Conservation (phyloP, 2,888 invertebrate species). For the Sympetrum striolatum region DNA sequence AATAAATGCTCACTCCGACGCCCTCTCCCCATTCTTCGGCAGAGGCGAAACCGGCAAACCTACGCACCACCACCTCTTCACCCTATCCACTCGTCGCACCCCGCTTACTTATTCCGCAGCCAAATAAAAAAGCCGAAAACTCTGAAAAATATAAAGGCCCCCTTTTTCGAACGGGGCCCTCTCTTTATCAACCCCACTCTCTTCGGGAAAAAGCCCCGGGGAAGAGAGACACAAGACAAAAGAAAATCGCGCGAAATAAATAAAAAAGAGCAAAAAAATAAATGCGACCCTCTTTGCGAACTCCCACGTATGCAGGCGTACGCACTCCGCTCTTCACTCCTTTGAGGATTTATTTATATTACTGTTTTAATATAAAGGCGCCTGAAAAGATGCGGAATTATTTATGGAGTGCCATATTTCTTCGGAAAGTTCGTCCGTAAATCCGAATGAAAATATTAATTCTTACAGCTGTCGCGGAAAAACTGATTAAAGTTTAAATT, state of each 20-base stretch:
- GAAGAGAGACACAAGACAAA: not conserved
- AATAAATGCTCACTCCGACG: not conserved
- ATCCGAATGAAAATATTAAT: no score
- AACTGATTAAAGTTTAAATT: no score
- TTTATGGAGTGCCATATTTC: no score
- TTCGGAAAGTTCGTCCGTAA: no score
- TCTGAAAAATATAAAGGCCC: conserved; percentile 1
- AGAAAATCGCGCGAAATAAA: not conserved
- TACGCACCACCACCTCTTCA: not conserved
- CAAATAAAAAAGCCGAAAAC: not conserved
- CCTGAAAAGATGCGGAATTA: no score
- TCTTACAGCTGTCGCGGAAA: no score
- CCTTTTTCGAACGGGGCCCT: not conserved
- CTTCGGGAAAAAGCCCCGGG: not conserved
- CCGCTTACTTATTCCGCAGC: not conserved
- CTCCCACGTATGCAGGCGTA: not conserved
- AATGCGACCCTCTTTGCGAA: not conserved
- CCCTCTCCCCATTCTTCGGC: not conserved
- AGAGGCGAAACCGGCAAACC: not conserved
- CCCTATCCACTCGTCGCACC: no score
- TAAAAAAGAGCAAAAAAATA: not conserved
- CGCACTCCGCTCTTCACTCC: not conserved
- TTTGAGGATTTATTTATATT: no score
- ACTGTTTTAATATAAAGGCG: no score
- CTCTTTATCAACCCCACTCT: not conserved